Evolutionary conservation across 2,113 vertebrate species (phyloP).

Genomic region (Xenopus laevis): DNA sequence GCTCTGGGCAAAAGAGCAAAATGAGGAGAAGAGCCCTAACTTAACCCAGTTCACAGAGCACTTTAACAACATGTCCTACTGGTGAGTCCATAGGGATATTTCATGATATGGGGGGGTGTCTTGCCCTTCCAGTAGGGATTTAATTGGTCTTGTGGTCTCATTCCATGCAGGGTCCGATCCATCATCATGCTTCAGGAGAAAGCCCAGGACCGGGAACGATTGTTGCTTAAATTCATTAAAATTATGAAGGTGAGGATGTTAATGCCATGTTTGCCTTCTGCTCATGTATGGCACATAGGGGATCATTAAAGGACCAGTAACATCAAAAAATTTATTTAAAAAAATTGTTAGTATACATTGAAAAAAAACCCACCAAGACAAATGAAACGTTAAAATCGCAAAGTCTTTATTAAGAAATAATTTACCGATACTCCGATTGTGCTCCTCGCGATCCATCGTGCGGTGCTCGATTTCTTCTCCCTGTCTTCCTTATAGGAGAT

Average conservation of each 20-base stretch:
- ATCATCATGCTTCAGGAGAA: conserved; percentile 97
- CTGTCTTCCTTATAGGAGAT: too few relatives aligned
- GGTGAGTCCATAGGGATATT: conserved; percentile 62
- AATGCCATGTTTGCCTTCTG: too few relatives aligned
- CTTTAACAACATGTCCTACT: conserved; percentile 99
- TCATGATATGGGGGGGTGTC: not conserved
- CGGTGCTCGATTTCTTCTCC: too few relatives aligned
- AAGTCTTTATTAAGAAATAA: too few relatives aligned
- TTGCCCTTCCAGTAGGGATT: not conserved
- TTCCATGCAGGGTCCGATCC: conserved; percentile 83
- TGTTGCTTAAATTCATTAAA: conserved; percentile 97
- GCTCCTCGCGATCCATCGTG: too few relatives aligned
- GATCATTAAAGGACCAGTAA: too few relatives aligned
- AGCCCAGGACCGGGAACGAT: conserved; percentile 91
- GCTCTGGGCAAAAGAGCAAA: conserved; percentile 98
- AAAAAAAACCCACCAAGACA: too few relatives aligned
- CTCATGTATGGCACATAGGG: too few relatives aligned
- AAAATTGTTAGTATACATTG: too few relatives aligned
- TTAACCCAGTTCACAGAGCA: conserved; percentile 98
- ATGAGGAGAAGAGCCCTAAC: conserved; percentile 98
- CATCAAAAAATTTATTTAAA: too few relatives aligned
- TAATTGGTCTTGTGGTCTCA: not conserved
- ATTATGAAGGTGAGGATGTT: conserved; percentile 88
- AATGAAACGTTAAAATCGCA: too few relatives aligned
- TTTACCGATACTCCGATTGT: too few relatives aligned